Evolutionary conservation across 1,140 invertebrate species (phyloP), one percentile per base, ranked within the genome.

Genomic region (Zophobas morio): DNA sequence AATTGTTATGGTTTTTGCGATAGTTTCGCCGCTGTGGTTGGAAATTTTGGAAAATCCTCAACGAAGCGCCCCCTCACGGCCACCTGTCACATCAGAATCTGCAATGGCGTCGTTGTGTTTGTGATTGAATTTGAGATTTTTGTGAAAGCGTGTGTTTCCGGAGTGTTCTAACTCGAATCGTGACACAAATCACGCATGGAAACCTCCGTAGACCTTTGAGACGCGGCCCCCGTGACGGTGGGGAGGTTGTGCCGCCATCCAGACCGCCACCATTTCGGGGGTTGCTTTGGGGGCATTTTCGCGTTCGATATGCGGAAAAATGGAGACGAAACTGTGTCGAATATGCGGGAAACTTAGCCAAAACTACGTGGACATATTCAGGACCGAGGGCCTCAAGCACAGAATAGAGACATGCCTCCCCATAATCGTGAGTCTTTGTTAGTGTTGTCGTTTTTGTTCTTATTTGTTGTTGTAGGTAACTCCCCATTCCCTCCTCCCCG

Each of bases 391-490:
- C 34, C 80, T 86, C 51, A 82, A 81, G 71, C 78, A 82, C 75
- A 86, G 85, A 76, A 84, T 86, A 47, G 85, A 86, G 83, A 86
- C 85, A 73, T 86, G 85, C 79, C 79, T 86, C 66, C 85, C 85
- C 34, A 84, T 86, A 60, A 73, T 84, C 53, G 85, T 86, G 81
- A 82, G 84, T 84, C 72, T 47, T 40, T 74, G 0, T 54, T 37
- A 20, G 37, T 66, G 35, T 72, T 54, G 5, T 2, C 46, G 47
- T 8, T 73, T 35, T 75, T 39, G 73, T 77, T 2, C 33, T 74
- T 70, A 53, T 35, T 70, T 34, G 60, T 8, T 40, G 51, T 83
- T 84, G 34, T 49, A 86, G 85, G 82, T 86, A 34, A 80, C 79
- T 1, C 81, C 80, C 51, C 79, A 85, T 75, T 84, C 79, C 37